Evolutionary conservation across 2,797 vertebrate species (phyloP).

Genomic region (Propithecus deckenii): DNA sequence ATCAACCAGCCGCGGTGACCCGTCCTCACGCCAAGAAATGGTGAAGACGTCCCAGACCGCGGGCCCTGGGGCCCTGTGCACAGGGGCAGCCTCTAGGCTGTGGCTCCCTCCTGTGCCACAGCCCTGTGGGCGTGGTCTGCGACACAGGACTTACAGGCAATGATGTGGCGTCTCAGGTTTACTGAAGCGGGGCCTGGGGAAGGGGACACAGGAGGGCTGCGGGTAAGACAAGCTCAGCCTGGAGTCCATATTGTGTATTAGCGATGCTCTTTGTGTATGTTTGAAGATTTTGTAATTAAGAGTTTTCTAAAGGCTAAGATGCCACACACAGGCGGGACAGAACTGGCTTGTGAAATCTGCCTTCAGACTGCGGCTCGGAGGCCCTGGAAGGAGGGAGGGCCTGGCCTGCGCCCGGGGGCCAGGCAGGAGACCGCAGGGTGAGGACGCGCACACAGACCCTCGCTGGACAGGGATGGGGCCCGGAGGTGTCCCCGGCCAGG

Average conservation of each 20-base stretch:
- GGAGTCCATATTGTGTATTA: background rate
- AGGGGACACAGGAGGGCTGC: accelerated
- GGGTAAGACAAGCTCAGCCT: too few species aligned
- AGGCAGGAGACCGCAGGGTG: background rate
- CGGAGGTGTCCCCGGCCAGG: background rate
- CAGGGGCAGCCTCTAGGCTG: background rate
- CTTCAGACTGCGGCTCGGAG: background rate
- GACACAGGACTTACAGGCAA: too few species aligned
- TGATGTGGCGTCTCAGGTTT: background rate
- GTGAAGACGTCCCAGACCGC: accelerated
- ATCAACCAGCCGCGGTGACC: background rate
- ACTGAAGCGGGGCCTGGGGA: background rate
- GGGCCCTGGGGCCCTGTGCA: accelerated
- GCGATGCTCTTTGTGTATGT: background rate
- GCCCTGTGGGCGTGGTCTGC: background rate
- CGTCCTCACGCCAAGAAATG: background rate
- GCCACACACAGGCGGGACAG: background rate
- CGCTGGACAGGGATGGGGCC: background rate
- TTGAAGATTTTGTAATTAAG: background rate
- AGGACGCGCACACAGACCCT: background rate
- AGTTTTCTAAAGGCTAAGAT: background rate
- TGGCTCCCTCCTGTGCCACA: background rate
- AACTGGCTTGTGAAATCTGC: background rate
- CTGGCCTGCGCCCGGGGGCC: background rate
- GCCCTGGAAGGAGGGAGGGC: too few species aligned